Base-by-base conservation (phyloP, 1,140 invertebrate genomes). In the Hesperophylax magnus region DNA sequence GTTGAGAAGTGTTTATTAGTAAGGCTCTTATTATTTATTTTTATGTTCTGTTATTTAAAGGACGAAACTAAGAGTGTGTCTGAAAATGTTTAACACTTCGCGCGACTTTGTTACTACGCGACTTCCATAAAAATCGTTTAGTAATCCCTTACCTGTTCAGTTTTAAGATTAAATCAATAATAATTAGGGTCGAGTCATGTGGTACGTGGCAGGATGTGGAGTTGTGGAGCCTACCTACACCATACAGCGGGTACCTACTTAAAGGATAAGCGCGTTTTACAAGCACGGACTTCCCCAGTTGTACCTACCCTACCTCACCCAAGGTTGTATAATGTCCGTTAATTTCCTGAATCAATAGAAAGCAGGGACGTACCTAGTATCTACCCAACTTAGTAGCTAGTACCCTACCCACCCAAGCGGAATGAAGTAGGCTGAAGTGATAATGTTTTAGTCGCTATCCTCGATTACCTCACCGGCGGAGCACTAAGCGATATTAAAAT, bases 401-500 rank as follows among this genome's bases (percentile, higher is more conserved):
- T 22, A 18, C n/a, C n/a, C n/a, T 54, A 54, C 27, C 39, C 8
- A 47, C 11, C 39, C 56, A 22, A n/a, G n/a, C 56, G 61, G 61
- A 31, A 31, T 31, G 24, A 17, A 24, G 61, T 17, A 65, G 61
- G 18, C 18, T 65, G 61, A 24, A 65, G 67, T 11, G 67, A 71
- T 47, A 71, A 71, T 71, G 39, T 71, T 71, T 71, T 53, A 71
- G 5, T 47, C 39, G 34, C 18, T 24, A n/a, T 71, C 39, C 67
- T 71, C 24, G 39, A n/a, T 15, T 67, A 67, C 63, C 27, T 27
- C 24, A 27, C 22, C 22, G 27, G 27, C 63, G 27, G 22, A 34
- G 63, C 63, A 67, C 63, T 67, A 34, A 67, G 27, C 22, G 63
- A 67, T 67, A 34, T 67, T 67, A 67, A 67, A 67, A 34, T 34